Evolutionary conservation across 64 coral and sea anemone genomes (phyloP).

Genomic region (Stylophora pistillata): DNA sequence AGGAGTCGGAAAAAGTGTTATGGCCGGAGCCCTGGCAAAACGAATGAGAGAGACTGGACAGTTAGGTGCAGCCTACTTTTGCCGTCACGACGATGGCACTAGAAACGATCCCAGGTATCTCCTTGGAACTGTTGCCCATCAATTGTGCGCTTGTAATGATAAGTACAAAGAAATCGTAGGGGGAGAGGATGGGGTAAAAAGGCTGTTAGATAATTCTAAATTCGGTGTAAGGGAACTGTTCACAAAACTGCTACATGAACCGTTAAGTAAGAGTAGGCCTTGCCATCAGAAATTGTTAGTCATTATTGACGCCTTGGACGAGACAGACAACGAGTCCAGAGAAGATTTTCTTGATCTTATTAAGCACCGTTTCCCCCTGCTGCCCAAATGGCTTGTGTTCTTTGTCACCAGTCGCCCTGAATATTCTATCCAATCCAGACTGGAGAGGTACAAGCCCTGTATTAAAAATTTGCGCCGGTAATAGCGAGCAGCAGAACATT

Average conservation of each 20-base stretch:
- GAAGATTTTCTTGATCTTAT: constrained; percentile 50
- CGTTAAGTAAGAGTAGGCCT: constrained; percentile 4
- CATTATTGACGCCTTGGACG: constrained; percentile 36
- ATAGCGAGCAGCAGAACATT: neutral
- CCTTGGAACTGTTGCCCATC: constrained; percentile 30
- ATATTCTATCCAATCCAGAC: constrained; percentile 17
- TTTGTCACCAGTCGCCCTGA: constrained; percentile 59
- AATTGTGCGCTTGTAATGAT: constrained; percentile 22
- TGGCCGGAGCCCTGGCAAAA: constrained; percentile 54
- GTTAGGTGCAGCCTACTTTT: constrained; percentile 55
- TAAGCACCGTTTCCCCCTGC: constrained; percentile 14
- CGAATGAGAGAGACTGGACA: neutral
- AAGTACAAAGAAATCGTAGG: neutral
- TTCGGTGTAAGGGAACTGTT: constrained; percentile 32
- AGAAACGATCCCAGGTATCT: constrained; percentile 43
- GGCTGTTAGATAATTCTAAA: constrained; percentile 2
- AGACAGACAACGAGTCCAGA: constrained; percentile 41
- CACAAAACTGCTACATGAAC: constrained; percentile 55
- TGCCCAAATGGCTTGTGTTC: constrained; percentile 46
- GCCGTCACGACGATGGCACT: constrained; percentile 33
- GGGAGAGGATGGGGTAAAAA: constrained; percentile 15
- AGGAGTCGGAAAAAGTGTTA: constrained; percentile 65
- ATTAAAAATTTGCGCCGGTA: constrained; percentile 28
- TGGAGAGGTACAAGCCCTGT: constrained; percentile 17
- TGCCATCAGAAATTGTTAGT: constrained; percentile 7